Conservation (phyloP, 2,888 invertebrate genomes). For the Erannis defoliaria region DNA sequence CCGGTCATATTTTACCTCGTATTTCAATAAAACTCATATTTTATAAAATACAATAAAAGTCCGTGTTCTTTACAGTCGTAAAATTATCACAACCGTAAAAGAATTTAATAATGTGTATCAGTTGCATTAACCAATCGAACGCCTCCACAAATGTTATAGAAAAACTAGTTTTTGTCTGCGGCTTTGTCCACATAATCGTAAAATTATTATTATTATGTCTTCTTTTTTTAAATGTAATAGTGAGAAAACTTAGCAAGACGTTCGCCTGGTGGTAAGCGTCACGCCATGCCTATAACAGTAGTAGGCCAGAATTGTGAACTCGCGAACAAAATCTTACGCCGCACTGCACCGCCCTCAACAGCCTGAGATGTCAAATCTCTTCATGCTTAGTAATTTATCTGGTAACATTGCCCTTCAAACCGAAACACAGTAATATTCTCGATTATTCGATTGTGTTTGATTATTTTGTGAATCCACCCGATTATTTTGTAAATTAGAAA, state of each 20-base stretch:
- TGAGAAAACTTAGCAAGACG: no score
- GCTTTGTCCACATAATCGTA: not conserved
- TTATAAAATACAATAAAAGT: conserved; percentile 19
- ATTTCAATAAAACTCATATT: conserved; percentile 20
- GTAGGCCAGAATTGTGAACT: no score
- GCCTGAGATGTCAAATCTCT: no score
- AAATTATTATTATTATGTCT: not conserved
- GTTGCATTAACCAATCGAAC: conserved; percentile 15
- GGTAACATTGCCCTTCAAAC: no score
- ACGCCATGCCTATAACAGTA: no score
- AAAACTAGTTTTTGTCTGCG: not conserved
- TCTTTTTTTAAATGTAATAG: no score
- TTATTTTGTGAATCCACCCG: not conserved
- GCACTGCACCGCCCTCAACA: no score
- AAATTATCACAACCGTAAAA: conserved; percentile 26
- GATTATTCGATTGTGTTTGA: no score
- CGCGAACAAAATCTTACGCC: no score
- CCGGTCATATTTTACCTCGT: conserved; percentile 17
- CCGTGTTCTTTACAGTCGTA: conserved; percentile 25
- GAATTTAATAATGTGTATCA: conserved; percentile 17
- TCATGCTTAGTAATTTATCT: no score
- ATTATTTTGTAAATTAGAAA: not conserved
- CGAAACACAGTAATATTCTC: no score
- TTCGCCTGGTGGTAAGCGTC: no score
- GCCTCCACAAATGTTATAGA: conserved; percentile 10